Percentiles rank a stretch among this genome's conserved stretches.
These are phyloP conservation scores for Whitmania pigra DNA, from an alignment of 1,140 invertebrate genomes.

Conservation along the genomic window DNA sequence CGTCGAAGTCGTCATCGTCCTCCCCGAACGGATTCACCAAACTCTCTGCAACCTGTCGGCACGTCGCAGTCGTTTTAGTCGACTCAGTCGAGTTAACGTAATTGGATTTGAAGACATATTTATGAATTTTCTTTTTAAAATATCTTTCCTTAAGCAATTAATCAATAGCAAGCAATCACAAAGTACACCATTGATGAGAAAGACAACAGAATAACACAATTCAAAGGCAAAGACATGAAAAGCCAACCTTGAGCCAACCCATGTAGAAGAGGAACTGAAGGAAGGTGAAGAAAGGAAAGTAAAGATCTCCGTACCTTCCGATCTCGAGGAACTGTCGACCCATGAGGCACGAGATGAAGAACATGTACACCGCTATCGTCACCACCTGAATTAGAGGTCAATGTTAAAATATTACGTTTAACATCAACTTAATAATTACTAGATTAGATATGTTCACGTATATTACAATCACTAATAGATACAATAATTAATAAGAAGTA, in stretches of 20 bases:
- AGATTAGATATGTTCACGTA: too few species aligned
- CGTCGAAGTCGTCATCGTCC: slow-evolving; percentile 84
- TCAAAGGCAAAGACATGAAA: background rate
- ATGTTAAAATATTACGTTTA: background rate
- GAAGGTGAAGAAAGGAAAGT: slow-evolving; percentile 74
- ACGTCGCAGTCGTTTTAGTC: background rate
- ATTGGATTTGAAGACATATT: too few species aligned
- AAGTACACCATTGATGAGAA: too few species aligned
- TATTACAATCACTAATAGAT: too few species aligned
- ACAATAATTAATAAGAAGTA: too few species aligned
- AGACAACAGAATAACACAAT: too few species aligned
- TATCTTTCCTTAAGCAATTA: too few species aligned
- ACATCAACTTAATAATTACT: too few species aligned
- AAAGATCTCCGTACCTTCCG: slow-evolving; percentile 60
- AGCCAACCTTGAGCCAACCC: slow-evolving; percentile 70
- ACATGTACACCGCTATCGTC: slow-evolving; percentile 77
- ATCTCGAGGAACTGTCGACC: slow-evolving; percentile 64
- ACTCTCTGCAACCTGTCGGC: slow-evolving; percentile 39
- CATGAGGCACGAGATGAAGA: slow-evolving; percentile 67
- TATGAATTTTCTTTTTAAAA: too few species aligned
- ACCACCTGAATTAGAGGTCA: slow-evolving; percentile 55
- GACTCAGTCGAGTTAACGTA: too few species aligned
- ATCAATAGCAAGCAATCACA: too few species aligned
- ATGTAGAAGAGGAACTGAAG: slow-evolving; percentile 83
- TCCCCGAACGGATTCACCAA: slow-evolving; percentile 61